phyloP scores from a whole-genome alignment of 1,140 invertebrate species.

The Riptortus pedestris region DNA sequence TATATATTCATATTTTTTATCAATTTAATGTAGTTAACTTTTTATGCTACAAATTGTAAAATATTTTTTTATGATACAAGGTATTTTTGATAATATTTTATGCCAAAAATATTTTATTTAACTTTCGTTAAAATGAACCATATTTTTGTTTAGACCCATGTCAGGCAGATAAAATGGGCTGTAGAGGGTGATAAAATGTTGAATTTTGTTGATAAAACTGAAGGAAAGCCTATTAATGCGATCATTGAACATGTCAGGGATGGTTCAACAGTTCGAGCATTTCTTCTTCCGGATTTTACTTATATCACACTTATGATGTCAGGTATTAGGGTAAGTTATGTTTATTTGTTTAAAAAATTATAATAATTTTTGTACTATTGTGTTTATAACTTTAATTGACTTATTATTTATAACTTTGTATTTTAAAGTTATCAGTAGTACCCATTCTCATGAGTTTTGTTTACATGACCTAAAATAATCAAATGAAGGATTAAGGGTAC shows the following conservation, averaged over 20 bases:
- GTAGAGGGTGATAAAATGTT: slow-evolving; percentile 13
- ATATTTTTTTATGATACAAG: too few relatives aligned
- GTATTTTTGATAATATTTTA: too few relatives aligned
- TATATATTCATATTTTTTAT: too few relatives aligned
- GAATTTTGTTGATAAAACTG: slow-evolving; percentile 54
- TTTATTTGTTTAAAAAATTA: too few relatives aligned
- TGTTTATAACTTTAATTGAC: slow-evolving; percentile 15
- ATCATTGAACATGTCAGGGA: slow-evolving; percentile 93
- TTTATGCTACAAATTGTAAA: too few relatives aligned
- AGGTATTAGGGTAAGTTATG: slow-evolving; percentile 59
- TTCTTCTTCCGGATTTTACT: slow-evolving; percentile 61
- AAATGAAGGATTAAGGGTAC: too few relatives aligned
- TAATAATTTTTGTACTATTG: slow-evolving; percentile 1
- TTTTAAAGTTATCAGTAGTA: too few relatives aligned
- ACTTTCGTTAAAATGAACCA: too few relatives aligned
- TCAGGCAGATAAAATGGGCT: slow-evolving; percentile 75
- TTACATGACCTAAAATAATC: neutral
- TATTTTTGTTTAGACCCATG: slow-evolving; percentile 48
- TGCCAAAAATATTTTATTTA: too few relatives aligned
- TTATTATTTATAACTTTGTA: too few relatives aligned
- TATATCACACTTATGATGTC: slow-evolving; percentile 88
- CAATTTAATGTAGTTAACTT: too few relatives aligned
- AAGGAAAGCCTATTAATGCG: slow-evolving; percentile 68
- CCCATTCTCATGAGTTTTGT: too few relatives aligned
- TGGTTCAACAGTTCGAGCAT: slow-evolving; percentile 84